Evolutionary conservation across 2,797 vertebrate species (phyloP).

Genomic region (Megalops cyprinoides): DNA sequence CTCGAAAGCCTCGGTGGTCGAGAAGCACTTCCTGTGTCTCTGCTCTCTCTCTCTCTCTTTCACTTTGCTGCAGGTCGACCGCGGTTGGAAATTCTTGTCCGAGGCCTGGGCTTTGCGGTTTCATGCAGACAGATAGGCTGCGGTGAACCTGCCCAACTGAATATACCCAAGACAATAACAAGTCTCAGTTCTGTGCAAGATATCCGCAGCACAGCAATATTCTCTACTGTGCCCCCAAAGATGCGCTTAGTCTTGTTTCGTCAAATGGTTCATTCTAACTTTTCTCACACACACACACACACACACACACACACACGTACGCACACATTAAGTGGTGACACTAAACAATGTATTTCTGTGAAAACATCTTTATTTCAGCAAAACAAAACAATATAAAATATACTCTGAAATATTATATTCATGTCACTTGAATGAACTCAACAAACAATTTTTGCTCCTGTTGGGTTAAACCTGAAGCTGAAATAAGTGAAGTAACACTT

Average conservation of each 20-base stretch:
- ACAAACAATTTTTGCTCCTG: too few relatives aligned
- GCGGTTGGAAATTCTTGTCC: constrained; percentile 25
- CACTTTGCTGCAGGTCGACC: neutral
- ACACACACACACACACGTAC: too few relatives aligned
- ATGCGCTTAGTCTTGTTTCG: neutral
- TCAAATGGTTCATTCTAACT: too few relatives aligned
- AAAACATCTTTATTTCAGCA: too few relatives aligned
- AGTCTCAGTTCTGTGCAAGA: constrained; percentile 11
- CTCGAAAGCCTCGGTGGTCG: neutral
- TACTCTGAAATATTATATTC: too few relatives aligned
- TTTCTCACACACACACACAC: too few relatives aligned
- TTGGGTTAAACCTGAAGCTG: neutral
- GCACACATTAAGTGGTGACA: too few relatives aligned
- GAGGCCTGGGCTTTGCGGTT: constrained; percentile 17
- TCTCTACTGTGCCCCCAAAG: neutral
- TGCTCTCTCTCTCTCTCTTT: neutral
- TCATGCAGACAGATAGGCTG: neutral
- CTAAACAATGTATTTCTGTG: too few relatives aligned
- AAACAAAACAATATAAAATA: too few relatives aligned
- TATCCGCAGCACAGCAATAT: neutral
- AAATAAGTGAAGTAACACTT: neutral
- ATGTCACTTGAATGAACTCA: too few relatives aligned
- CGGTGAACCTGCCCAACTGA: neutral
- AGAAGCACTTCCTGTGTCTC: constrained; percentile 21
- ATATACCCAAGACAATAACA: constrained; percentile 11